Evolutionary conservation across 2,888 invertebrate species (phyloP), one percentile per base, ranked within the genome.

Genomic region (Athalia circularis): DNA sequence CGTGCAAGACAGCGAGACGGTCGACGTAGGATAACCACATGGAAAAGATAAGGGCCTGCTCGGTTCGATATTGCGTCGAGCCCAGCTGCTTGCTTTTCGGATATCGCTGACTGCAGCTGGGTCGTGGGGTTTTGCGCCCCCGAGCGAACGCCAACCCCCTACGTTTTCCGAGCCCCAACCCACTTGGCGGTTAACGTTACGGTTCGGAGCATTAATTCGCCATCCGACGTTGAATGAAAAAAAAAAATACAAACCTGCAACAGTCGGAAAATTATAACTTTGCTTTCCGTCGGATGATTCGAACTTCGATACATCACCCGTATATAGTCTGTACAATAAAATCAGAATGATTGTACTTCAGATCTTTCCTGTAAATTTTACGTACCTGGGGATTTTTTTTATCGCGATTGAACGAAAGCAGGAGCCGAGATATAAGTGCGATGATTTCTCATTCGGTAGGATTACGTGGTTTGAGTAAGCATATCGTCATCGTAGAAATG

Each of bases 81-180:
- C 75, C 75, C 75, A 75, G 61, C 62, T 75, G 75, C 75, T 75
- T 62, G 75, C 62, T 54, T 75, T 75, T 75, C 75, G 75, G 75
- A 75, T 75, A 75, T 62, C 75, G 75, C 75, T 62, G 75, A 61
- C 62, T 64, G 75, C 62, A 45, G 75, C 70, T 59, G 75, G 62
- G 50, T 62, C 75, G 72, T 57, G 15, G 72, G 61, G 59, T 72
- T 52, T 59, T 45, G 52, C 61, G 57, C 59, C 72, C 68, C 68
- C 29, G 68, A 68, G 68, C 68, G n/a, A 68, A 52, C 57, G 70
- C 57, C 57, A 67, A 11, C 67, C 70, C 70, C 70, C 52, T 8
- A 47, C 70, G 15, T 9, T 13, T 47, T 45, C 59, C 70, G 29
- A 59, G 7, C 64, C 64, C 15, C 65, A n/a, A 48, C 65, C 50